Percentiles rank a stretch among this genome's conserved stretches.
These are phyloP conservation scores for Rhynchophorus ferrugineus DNA, from an alignment of 1,140 invertebrate species.

Conservation along the genomic window DNA sequence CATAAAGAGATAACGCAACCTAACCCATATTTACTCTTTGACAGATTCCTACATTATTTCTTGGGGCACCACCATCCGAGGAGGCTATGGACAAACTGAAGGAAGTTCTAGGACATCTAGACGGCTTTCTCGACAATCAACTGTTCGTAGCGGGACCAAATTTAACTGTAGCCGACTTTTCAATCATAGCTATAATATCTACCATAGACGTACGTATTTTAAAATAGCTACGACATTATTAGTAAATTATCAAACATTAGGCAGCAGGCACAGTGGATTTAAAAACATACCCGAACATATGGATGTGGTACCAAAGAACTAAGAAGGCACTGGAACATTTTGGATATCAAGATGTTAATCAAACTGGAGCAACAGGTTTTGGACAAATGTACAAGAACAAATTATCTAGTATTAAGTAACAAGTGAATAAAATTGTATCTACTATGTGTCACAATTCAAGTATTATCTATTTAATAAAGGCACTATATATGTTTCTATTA, in stretches of 20 bases:
- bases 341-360: constrained; percentile 38
- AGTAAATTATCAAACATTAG: too few relatives aligned
- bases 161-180: constrained; percentile 48
- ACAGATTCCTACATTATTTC: constrained; percentile 36
- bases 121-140: constrained; percentile 37
- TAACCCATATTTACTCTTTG: too few relatives aligned
- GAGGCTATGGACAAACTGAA: constrained; percentile 33
- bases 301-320: constrained; percentile 25
- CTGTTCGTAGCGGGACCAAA: constrained; percentile 40
- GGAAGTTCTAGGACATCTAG: constrained; percentile 37
- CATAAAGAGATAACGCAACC: background rate
- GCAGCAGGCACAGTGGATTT: constrained; percentile 21
- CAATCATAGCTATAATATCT: constrained; percentile 31
- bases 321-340: constrained; percentile 25
- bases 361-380: constrained; percentile 34
- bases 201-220: constrained; percentile 26
- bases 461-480: background rate
- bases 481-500: too few relatives aligned
- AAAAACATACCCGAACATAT: constrained; percentile 24
- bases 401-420: constrained; percentile 7
- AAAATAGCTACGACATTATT: background rate
- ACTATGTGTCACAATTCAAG: background rate
- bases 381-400: constrained; percentile 39
- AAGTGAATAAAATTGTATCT: constrained; percentile 3
- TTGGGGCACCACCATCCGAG: constrained; percentile 20